Percentiles rank a stretch among this genome's conserved stretches.
These are phyloP conservation scores for Achroia grisella DNA, from an alignment of 1,140 invertebrate genomes.

Conservation along the genomic window DNA sequence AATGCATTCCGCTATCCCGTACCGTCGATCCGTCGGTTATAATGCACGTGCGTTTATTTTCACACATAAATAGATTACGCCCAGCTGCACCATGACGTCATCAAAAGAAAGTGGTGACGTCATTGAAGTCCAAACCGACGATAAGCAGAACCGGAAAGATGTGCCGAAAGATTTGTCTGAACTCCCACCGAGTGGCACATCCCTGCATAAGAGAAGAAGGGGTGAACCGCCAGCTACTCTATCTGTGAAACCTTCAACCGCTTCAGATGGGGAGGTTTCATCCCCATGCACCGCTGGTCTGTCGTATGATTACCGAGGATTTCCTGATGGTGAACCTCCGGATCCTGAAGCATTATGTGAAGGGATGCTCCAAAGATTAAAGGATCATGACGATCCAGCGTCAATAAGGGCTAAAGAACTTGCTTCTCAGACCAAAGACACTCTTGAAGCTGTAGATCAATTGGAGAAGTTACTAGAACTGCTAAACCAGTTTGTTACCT, in stretches of 20 bases:
- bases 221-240: slow-evolving; percentile 54
- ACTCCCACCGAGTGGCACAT: slow-evolving; percentile 52
- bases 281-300: slow-evolving; percentile 53
- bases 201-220: slow-evolving; percentile 55
- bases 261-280: slow-evolving; percentile 55
- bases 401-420: slow-evolving; percentile 51
- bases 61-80: slow-evolving; percentile 49
- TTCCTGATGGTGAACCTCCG: slow-evolving; percentile 26
- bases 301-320: slow-evolving; percentile 40
- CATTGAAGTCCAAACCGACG: slow-evolving; percentile 17
- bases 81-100: slow-evolving; percentile 44
- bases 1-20: slow-evolving; percentile 55
- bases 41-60: slow-evolving; percentile 62
- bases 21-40: slow-evolving; percentile 13
- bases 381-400: slow-evolving; percentile 49
- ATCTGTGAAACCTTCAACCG: slow-evolving; percentile 50
- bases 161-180: slow-evolving; percentile 44
- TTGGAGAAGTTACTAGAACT: slow-evolving; percentile 83
- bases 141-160: slow-evolving; percentile 33
- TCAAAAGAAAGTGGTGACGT: slow-evolving; percentile 46
- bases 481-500: slow-evolving; percentile 82
- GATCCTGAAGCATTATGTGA: slow-evolving; percentile 51
- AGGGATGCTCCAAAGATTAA: slow-evolving; percentile 50
- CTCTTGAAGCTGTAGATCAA: slow-evolving; percentile 81
- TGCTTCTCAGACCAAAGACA: slow-evolving; percentile 66